Percentiles rank a stretch among this genome's conserved stretches.
Conservation (phyloP, 2,113 vertebrate genomes). For the Amphiprion ocellaris region DNA sequence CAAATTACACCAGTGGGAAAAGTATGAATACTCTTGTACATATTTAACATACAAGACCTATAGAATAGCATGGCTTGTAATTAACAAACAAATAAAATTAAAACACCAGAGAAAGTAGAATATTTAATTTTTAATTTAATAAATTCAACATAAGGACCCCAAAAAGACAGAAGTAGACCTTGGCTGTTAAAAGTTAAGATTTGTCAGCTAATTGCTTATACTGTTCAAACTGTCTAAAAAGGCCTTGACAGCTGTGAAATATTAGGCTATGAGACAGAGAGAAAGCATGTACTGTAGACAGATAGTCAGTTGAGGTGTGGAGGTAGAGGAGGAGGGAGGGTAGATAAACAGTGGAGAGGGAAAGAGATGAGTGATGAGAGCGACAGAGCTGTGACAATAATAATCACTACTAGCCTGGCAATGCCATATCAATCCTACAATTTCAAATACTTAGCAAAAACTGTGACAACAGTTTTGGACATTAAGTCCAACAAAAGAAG, state of each 20-base stretch:
- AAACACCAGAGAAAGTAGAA: too few relatives aligned
- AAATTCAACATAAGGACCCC: too few relatives aligned
- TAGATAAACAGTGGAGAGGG: conserved; percentile 24
- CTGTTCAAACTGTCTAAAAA: conserved; percentile 16
- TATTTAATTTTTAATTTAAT: too few relatives aligned
- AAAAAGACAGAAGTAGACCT: not conserved
- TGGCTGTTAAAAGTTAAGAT: not conserved
- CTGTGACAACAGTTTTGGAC: not conserved
- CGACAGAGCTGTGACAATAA: conserved; percentile 2
- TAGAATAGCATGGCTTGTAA: too few relatives aligned
- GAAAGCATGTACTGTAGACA: not conserved
- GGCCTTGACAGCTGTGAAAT: conserved; percentile 29
- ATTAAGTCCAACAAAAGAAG: not conserved
- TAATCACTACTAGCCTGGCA: not conserved
- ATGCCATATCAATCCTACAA: too few relatives aligned
- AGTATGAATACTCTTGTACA: too few relatives aligned
- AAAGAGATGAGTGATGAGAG: conserved; percentile 4
- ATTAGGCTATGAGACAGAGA: conserved; percentile 18
- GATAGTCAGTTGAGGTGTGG: conserved; percentile 15
- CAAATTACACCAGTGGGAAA: too few relatives aligned
- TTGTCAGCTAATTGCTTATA: conserved; percentile 11
- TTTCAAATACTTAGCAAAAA: not conserved
- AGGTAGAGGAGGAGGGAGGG: not conserved
- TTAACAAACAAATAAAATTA: too few relatives aligned
- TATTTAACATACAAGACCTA: too few relatives aligned